Conservation (phyloP, 1,140 invertebrate genomes). For the Caenorhabditis elegans region WBcel235 BX284606.5:6668501-6669000, state of each 20-base stretch:
- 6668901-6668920: not conserved
- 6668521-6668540: too few species aligned
- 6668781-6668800: not conserved
- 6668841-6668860: not conserved
- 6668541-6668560: too few species aligned
- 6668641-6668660: too few species aligned
- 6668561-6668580: too few species aligned
- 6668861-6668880: not conserved
- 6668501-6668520: too few species aligned
- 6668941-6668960: not conserved
- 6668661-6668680: too few species aligned
- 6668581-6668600: too few species aligned
- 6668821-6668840: constrained; percentile 10
- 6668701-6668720: constrained; percentile 1
- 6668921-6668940: not conserved
- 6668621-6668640: too few species aligned
- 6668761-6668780: not conserved
- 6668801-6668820: not conserved
- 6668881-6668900: not conserved
- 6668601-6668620: too few species aligned
- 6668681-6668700: constrained; percentile 6
- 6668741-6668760: not conserved
- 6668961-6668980: not conserved
- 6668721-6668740: not conserved
- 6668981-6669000: not conserved